Percentiles rank a stretch among this genome's conserved stretches.
These are phyloP conservation scores for Drosophila longiperda DNA, from an alignment of 2,888 invertebrate genomes.

Conservation along the genomic window DNA sequence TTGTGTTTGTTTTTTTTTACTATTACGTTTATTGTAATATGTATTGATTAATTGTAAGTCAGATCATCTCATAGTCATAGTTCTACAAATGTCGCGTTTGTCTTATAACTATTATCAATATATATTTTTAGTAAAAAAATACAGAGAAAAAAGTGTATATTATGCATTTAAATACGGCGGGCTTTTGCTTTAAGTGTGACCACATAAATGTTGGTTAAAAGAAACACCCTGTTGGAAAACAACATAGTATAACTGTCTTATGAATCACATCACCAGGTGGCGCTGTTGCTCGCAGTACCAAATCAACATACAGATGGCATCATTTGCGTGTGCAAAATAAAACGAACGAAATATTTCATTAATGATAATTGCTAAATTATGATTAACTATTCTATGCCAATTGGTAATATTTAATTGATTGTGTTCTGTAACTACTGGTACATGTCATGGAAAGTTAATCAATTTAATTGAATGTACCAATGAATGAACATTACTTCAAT, in stretches of 20 bases:
- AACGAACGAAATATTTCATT: slow-evolving; percentile 5
- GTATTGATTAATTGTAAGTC: slow-evolving; percentile 62
- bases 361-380: slow-evolving; percentile 14
- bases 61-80: slow-evolving; percentile 78
- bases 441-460: slow-evolving; percentile 13
- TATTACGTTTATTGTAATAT: slow-evolving; percentile 61
- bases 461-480: slow-evolving; percentile 23
- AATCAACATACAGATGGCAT: slow-evolving; percentile 17
- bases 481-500: slow-evolving; percentile 13
- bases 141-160: not conserved
- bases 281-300: slow-evolving; percentile 7
- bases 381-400: slow-evolving; percentile 5
- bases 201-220: not conserved
- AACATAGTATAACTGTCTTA: slow-evolving; percentile 17
- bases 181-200: slow-evolving; percentile 1
- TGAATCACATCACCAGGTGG: slow-evolving; percentile 18
- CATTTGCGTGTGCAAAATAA: not conserved
- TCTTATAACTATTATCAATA: slow-evolving; percentile 37
- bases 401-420: slow-evolving; percentile 2
- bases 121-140: slow-evolving; percentile 26
- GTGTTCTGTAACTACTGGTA: slow-evolving; percentile 5
- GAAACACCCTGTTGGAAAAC: slow-evolving; percentile 1
- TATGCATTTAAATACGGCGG: slow-evolving; percentile 11
- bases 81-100: slow-evolving; percentile 63
- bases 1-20: slow-evolving; percentile 45